Conservation (phyloP, 2,113 vertebrate genomes). For the Misgurnus anguillicaudatus region DNA sequence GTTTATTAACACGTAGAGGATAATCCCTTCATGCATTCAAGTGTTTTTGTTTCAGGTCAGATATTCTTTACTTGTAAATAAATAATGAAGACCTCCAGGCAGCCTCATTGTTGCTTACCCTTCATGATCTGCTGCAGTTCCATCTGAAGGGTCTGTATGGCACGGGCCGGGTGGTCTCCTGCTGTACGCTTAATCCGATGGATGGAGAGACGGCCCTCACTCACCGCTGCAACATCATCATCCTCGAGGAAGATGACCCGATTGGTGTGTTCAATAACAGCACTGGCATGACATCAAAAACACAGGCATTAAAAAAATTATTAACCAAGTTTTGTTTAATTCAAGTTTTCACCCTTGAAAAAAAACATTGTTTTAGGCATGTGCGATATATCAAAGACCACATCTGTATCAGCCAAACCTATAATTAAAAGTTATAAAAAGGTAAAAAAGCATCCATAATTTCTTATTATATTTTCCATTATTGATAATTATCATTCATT, state of each 20-base stretch:
- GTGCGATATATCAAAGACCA: neutral
- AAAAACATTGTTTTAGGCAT: no score
- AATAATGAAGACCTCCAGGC: no score
- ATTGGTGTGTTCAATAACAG: slow-evolving; percentile 97
- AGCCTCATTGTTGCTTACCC: slow-evolving; percentile 80
- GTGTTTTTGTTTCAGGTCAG: no score
- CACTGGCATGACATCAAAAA: slow-evolving; percentile 66
- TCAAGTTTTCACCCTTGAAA: no score
- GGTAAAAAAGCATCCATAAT: no score
- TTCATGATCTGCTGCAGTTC: slow-evolving; percentile 99
- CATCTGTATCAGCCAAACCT: neutral
- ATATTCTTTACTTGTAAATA: no score
- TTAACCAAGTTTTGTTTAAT: neutral
- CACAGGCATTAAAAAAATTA: neutral
- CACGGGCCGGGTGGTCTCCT: slow-evolving; percentile 88
- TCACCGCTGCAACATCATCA: slow-evolving; percentile 92
- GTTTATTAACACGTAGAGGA: no score
- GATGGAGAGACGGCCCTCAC: slow-evolving; percentile 91
- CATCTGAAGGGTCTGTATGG: slow-evolving; percentile 97
- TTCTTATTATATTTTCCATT: no score
- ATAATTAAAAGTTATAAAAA: no score
- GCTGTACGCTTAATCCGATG: slow-evolving; percentile 92
- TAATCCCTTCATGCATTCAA: no score
- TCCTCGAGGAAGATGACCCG: slow-evolving; percentile 96
- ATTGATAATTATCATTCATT: no score